Base-by-base conservation (phyloP, 1,140 invertebrate genomes). In the Drosophila lini region DNA sequence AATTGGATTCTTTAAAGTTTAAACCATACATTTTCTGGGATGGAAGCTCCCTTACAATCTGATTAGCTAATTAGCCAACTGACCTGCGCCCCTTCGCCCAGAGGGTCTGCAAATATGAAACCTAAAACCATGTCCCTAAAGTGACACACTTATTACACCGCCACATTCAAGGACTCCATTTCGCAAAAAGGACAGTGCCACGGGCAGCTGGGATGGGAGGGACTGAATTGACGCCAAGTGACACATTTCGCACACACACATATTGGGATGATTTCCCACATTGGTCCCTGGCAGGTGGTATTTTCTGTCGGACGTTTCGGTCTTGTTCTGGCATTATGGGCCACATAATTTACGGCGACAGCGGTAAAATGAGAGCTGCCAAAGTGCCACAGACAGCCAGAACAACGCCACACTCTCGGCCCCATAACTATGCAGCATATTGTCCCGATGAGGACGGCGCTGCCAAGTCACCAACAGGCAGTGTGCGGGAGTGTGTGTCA, bases 371-470 rank as follows among this genome's bases (percentile, higher is more conserved):
- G 71, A 44, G 53, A 71, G 81, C 81, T 84, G 77, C 81, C 80
- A 81, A 82, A 82, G 59, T 74, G 58, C 28, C 65, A 71, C 64
- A 80, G 81, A 73, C 64, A 70, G 70, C 11, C 56, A 59, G 36
- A 50, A 59, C 19, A 68, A 47, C 52, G 50, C 31, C 40, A 32
- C 47, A 57, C 57, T 52, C 56, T 60, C 52, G 58, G 31, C 58
- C 74, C 80, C 64, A 80, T 80, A 80, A 67, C 69, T 83, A 80
- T 84, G 81, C 81, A 80, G 67, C 81, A 84, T 83, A 84, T 84
- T 83, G 77, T 84, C 65, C 55, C 70, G 36, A 57, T 74, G 80
- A 64, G 80, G 69, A 47, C 53, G 67, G 40, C 16, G 41, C 63
- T 56, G 73, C 81, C 71, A 80, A 63, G 53, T 60, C 60, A 53